Conservation (phyloP, 2,888 invertebrate genomes). For the Anorthoa munda region DNA sequence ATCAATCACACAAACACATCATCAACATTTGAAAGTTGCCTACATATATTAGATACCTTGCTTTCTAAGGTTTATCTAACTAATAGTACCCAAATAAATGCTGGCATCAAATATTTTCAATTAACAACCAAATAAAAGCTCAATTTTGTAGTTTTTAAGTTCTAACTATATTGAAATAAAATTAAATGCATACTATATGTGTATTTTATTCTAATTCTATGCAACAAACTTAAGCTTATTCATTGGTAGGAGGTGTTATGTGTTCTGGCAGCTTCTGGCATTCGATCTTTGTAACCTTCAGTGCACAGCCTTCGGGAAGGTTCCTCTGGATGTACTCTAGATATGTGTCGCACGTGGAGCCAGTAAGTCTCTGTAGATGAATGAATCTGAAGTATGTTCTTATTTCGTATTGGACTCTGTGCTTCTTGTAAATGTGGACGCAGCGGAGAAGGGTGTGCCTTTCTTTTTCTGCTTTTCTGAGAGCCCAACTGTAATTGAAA, state of each 20-base stretch:
- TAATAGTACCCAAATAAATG: neutral
- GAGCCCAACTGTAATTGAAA: slow-evolving; percentile 92
- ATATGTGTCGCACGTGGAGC: slow-evolving; percentile 98
- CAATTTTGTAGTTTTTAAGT: slow-evolving; percentile 42
- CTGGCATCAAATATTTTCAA: neutral
- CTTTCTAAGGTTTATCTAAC: neutral
- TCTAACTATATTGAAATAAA: slow-evolving; percentile 38
- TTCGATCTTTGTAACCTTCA: slow-evolving; percentile 96
- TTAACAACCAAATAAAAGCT: slow-evolving; percentile 25
- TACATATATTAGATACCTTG: neutral
- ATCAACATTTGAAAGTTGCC: neutral
- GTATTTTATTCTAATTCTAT: slow-evolving; percentile 72
- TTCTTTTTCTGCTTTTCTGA: slow-evolving; percentile 93
- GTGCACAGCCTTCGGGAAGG: slow-evolving; percentile 98
- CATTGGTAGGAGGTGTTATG: slow-evolving; percentile 84
- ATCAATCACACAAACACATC: no score
- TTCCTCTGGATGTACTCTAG: slow-evolving; percentile 99
- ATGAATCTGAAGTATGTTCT: slow-evolving; percentile 97
- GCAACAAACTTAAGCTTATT: slow-evolving; percentile 67
- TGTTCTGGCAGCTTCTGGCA: slow-evolving; percentile 91
- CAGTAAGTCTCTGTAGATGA: slow-evolving; percentile 96
- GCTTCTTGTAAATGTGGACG: slow-evolving; percentile 97
- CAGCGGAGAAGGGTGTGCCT: slow-evolving; percentile 96
- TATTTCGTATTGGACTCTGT: slow-evolving; percentile 98
- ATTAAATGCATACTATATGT: slow-evolving; percentile 36